Percentiles rank a stretch among this genome's conserved stretches.
Conservation (phyloP, 2,888 invertebrate genomes). For the Trichogramma dendrolimi region DNA sequence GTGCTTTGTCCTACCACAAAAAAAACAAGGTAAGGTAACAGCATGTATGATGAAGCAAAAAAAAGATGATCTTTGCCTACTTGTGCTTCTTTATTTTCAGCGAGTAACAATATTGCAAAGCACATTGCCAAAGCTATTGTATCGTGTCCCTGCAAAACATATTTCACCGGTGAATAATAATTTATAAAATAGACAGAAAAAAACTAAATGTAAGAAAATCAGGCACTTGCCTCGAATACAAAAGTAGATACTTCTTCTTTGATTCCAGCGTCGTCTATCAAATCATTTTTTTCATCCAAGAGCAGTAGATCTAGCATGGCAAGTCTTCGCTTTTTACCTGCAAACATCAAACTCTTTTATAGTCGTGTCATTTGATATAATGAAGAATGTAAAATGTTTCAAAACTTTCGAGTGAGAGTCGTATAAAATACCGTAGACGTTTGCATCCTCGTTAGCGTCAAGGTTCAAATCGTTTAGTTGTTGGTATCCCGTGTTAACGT, state of each 20-base stretch:
- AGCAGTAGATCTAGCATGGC: conserved; percentile 45
- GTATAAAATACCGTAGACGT: neutral
- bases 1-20: conserved; percentile 29
- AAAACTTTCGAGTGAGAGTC: too few species aligned
- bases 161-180: neutral
- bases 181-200: neutral
- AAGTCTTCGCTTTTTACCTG: conserved; percentile 30
- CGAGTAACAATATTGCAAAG: conserved; percentile 52
- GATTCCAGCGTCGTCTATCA: conserved; percentile 41
- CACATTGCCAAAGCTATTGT: conserved; percentile 58
- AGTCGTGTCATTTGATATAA: neutral
- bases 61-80: neutral
- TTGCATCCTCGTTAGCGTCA: conserved; percentile 1
- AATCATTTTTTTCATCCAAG: conserved; percentile 32
- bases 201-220: too few species aligned
- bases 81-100: conserved; percentile 16
- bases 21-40: neutral
- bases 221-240: conserved; percentile 35
- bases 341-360: neutral
- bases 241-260: conserved; percentile 47
- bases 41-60: too few species aligned
- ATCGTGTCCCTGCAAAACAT: conserved; percentile 55
- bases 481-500: conserved; percentile 20
- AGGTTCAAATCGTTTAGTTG: conserved; percentile 9
- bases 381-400: too few species aligned